Conservation (phyloP, 2,888 invertebrate species). For the Ornithoptera priamus region DNA sequence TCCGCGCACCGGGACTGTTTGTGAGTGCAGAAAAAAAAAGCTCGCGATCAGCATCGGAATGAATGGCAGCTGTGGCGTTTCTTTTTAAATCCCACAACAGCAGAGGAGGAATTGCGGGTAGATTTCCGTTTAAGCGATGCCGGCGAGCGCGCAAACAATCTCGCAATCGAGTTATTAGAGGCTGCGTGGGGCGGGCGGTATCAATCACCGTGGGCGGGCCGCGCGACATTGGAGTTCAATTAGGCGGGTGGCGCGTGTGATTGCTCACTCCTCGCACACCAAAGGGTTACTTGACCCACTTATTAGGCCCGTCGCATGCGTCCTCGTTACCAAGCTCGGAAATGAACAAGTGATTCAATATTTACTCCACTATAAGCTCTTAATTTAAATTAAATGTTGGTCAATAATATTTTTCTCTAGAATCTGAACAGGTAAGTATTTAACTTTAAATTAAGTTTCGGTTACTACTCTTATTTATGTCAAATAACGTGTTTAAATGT, state of each 20-base stretch:
- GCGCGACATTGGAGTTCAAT: slow-evolving; percentile 79
- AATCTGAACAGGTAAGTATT: not conserved
- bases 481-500: not conserved
- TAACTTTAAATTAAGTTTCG: not conserved
- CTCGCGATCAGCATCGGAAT: slow-evolving; percentile 16
- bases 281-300: slow-evolving; percentile 78
- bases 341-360: slow-evolving; percentile 60
- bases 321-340: slow-evolving; percentile 57
- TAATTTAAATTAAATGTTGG: slow-evolving; percentile 7
- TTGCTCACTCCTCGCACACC: slow-evolving; percentile 69
- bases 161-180: slow-evolving; percentile 72
- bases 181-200: slow-evolving; percentile 64
- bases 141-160: slow-evolving; percentile 66
- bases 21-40: slow-evolving; percentile 8
- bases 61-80: slow-evolving; percentile 22
- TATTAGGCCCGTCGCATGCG: slow-evolving; percentile 62
- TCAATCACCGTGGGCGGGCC: slow-evolving; percentile 77
- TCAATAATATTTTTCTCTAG: not conserved
- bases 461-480: not conserved
- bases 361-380: slow-evolving; percentile 40
- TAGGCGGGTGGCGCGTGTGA: slow-evolving; percentile 75
- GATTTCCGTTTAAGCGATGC: slow-evolving; percentile 53
- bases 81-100: slow-evolving; percentile 26
- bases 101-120: slow-evolving; percentile 25
- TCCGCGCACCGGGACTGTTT: slow-evolving; percentile 20